These are phyloP conservation scores for Montipora sp. DNA, from an alignment of 64 coral and sea anemone genomes.

Conservation along the genomic window DNA sequence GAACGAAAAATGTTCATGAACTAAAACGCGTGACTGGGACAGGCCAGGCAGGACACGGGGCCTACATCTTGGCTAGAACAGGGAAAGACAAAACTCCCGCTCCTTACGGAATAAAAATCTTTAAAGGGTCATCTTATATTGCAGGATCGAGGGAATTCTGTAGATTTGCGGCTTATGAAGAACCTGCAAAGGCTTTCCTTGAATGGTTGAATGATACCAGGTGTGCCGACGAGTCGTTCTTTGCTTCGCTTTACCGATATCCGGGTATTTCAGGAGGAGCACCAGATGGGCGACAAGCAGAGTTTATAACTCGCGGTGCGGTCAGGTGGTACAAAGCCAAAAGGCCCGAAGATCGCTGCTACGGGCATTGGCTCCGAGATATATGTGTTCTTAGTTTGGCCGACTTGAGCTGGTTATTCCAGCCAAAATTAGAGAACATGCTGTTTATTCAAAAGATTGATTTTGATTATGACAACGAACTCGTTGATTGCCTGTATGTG, in stretches of 20 bases:
- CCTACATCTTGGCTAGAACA: background rate
- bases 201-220: slow-evolving; percentile 1
- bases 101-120: slow-evolving; percentile 1
- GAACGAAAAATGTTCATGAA: background rate
- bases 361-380: background rate
- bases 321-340: background rate
- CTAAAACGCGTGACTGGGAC: background rate
- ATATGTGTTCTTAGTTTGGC: slow-evolving; percentile 12
- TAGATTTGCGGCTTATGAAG: background rate
- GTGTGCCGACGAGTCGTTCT: background rate
- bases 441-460: slow-evolving; percentile 32
- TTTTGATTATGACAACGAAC: slow-evolving; percentile 16
- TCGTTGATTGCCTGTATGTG: slow-evolving; percentile 10
- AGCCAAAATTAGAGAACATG: background rate
- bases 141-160: slow-evolving; percentile 16
- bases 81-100: background rate
- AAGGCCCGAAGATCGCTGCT: background rate
- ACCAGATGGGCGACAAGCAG: background rate
- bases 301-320: slow-evolving; percentile 1
- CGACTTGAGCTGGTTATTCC: slow-evolving; percentile 21
- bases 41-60: background rate
- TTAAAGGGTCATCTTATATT: slow-evolving; percentile 25
- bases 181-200: slow-evolving; percentile 3
- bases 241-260: background rate
- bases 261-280: background rate